Evolutionary conservation across 2,113 vertebrate species (phyloP), one percentile per base, ranked within the genome.

Genomic region (Psophia crepitans): DNA sequence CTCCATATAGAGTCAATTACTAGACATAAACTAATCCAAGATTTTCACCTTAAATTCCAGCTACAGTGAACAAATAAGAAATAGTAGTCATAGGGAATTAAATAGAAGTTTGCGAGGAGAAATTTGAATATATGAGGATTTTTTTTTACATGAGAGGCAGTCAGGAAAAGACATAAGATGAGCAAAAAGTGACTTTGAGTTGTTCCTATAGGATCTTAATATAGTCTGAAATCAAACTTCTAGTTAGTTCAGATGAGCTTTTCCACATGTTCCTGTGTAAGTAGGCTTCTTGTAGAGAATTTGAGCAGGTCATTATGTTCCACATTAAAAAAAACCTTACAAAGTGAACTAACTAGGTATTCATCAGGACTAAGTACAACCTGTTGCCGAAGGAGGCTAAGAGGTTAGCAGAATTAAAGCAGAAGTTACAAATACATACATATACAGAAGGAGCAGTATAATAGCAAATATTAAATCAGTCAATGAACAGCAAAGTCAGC

Each of bases 271-370:
- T 79, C 7, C 23, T 49, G 6, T 37, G 26, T 13, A 82, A 71
- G 9, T 6, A 85, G 13, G 8, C 2, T 78, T 84, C 83, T 69
- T 60, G 13, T 14, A 46, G 33, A 20, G 18, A 60, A 56, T 56
- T 69, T 80, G 6, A 35, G 8, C 6, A 22, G 11, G 4, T 51
- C 14, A 41, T 5, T 27, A 15, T n/a, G 13, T 3, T 86, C 71
- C 24, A 51, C 0, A 0, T 54, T 35, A 2, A 30, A 37, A 87
- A 48, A 28, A 44, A 14, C 15, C 14, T 0, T 14, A 70, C 7
- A 44, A 71, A 73, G 2, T 17, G 61, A 82, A 61, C 18, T 30
- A 61, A 63, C 3, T 8, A 68, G 6, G 20, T 63, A 53, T 75
- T 61, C 15, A 26, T 61, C 41, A 66, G 19, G 23, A 60, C 13